These are phyloP conservation scores for Sphenopsis melanotis DNA, from an alignment of 2,797 vertebrate genomes.

Conservation along the genomic window DNA sequence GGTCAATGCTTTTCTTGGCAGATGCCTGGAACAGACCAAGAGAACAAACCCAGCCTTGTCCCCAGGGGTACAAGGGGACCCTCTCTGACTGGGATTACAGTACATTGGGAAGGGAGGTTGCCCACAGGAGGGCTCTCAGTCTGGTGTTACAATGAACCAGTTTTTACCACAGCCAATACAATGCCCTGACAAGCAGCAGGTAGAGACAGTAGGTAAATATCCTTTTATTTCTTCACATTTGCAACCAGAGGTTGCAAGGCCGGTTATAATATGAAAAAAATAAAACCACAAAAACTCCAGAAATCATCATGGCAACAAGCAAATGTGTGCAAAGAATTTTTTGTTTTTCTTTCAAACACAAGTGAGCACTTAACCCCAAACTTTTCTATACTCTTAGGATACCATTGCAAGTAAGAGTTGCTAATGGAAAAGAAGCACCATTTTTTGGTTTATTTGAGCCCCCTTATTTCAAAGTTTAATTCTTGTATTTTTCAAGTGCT, in stretches of 20 bases:
- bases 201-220: background rate
- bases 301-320: background rate
- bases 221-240: background rate
- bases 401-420: background rate
- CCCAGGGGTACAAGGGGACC: background rate
- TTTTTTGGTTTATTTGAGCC: background rate
- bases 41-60: background rate
- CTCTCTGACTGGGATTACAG: background rate
- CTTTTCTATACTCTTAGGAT: background rate
- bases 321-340: background rate
- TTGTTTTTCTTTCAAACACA: background rate
- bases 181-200: background rate
- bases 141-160: background rate
- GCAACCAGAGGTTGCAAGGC: background rate
- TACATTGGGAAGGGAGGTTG: background rate
- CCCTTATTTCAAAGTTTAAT: background rate
- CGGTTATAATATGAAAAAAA: background rate
- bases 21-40: background rate
- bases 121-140: background rate
- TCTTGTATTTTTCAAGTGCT: background rate
- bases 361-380: background rate
- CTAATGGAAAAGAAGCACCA: background rate
- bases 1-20: background rate
- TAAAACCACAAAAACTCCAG: background rate
- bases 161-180: background rate